Evolutionary conservation across 64 coral and sea anemone species (phyloP), one percentile per base, ranked within the genome.

Genomic region (Montipora cactus): DNA sequence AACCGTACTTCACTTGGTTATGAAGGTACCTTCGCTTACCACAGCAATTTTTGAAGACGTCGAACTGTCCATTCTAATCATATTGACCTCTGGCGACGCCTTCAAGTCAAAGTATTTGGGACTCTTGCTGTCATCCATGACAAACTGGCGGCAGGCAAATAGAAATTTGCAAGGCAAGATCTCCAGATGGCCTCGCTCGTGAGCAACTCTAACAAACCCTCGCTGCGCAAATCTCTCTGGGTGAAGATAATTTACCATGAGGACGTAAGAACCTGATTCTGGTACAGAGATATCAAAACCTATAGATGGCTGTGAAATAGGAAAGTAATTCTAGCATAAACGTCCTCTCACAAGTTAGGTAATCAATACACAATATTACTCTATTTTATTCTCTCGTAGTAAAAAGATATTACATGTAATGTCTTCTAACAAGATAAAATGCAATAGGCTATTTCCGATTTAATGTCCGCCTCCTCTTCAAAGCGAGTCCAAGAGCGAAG

Each of bases 81-180:
- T 81, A 55, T 92, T 91, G 7, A 68, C 9, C 2, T 70, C 55
- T 66, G 80, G 76, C 5, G 49, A 48, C 45, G 48, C 78, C 55
- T 55, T 89, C 9, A 97, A 50, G 7, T 92, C 87, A 74, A 89
- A 97, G n/a, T 23, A 75, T 84, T 90, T 95, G 8, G 83, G 72
- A 1, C 68, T 55, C 46, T 71, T 86, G 88, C 89, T 95, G 0
- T 83, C 80, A 84, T 88, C 57, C 47, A 83, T 90, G 58, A 83
- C 93, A 12, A 92, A 76, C 77, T 97, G 95, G 19, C 87, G 84
- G 59, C 95, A 97, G 4, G 89, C 92, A 69, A 97, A 94, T 20
- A 21, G 84, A 44, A 91, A 97, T 64, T 48, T 81, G 21, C 95
- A 97, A 5, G 95, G 95, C 12, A 89, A 93, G 13, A 92, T 87